These are phyloP conservation scores for Amphimallon solstitiale DNA, from an alignment of 2,888 invertebrate species.

Conservation along the genomic window DNA sequence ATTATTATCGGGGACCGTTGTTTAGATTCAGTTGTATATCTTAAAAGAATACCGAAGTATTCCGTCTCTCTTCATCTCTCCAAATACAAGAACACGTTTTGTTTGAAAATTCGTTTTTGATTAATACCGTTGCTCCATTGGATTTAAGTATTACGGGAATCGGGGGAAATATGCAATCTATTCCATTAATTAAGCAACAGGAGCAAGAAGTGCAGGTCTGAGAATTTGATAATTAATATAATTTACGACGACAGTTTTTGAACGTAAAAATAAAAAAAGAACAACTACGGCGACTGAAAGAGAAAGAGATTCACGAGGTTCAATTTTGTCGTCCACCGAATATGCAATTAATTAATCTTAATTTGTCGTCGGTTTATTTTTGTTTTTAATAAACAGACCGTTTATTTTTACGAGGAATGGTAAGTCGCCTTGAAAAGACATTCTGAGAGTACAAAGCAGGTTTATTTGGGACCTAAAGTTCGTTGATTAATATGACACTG, in stretches of 20 bases:
- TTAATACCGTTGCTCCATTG: slow-evolving; percentile 16
- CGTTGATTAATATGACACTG: slow-evolving; percentile 5
- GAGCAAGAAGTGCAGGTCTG: slow-evolving; percentile 36
- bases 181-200: slow-evolving; percentile 37
- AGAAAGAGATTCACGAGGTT: neutral
- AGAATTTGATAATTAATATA: slow-evolving; percentile 41
- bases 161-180: slow-evolving; percentile 30
- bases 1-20: neutral
- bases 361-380: slow-evolving; percentile 34
- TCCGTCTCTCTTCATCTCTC: neutral
- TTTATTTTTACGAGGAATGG: slow-evolving; percentile 20
- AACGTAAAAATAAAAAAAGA: slow-evolving; percentile 1
- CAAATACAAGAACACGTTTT: neutral
- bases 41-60: neutral
- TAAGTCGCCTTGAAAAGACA: slow-evolving; percentile 18
- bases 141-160: slow-evolving; percentile 21
- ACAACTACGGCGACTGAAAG: neutral
- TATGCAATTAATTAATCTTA: slow-evolving; percentile 37
- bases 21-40: slow-evolving; percentile 22
- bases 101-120: slow-evolving; percentile 24
- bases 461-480: neutral
- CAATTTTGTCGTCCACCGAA: slow-evolving; percentile 8
- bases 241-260: slow-evolving; percentile 34
- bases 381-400: slow-evolving; percentile 14
- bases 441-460: slow-evolving; percentile 17